Percentiles rank a stretch among this genome's conserved stretches.
Conservation (phyloP, 2,113 vertebrate species). For the Brienomyrus longianalis region DNA sequence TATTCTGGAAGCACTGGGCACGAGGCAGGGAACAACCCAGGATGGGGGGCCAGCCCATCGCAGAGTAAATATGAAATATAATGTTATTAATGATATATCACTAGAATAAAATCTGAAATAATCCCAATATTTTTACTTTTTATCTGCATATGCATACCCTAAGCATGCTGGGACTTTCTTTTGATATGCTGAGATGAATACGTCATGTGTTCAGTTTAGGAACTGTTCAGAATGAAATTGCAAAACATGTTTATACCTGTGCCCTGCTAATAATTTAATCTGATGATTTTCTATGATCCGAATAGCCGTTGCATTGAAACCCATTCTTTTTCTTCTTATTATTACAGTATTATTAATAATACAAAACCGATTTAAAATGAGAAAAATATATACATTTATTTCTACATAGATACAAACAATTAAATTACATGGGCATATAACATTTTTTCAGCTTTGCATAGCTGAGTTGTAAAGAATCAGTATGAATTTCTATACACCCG, state of each 20-base stretch:
- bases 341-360: not conserved
- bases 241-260: not conserved
- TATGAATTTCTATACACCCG: not conserved
- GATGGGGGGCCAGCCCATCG: too few relatives aligned
- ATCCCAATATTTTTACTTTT: not conserved
- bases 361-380: not conserved
- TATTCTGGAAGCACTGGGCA: too few relatives aligned
- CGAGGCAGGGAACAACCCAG: too few relatives aligned
- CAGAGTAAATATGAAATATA: not conserved
- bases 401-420: not conserved
- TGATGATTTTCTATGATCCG: not conserved
- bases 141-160: not conserved
- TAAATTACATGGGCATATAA: not conserved
- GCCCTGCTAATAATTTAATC: not conserved
- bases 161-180: not conserved
- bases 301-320: not conserved
- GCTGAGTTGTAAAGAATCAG: not conserved
- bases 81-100: not conserved
- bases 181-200: not conserved
- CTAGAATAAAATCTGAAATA: not conserved
- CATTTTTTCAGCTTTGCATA: not conserved
- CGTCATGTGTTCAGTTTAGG: not conserved
- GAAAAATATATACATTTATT: not conserved
- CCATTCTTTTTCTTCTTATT: not conserved
- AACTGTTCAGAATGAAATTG: not conserved